Base-by-base conservation (phyloP, 2,797 vertebrate species). In the Coendou prehensilis region DNA sequence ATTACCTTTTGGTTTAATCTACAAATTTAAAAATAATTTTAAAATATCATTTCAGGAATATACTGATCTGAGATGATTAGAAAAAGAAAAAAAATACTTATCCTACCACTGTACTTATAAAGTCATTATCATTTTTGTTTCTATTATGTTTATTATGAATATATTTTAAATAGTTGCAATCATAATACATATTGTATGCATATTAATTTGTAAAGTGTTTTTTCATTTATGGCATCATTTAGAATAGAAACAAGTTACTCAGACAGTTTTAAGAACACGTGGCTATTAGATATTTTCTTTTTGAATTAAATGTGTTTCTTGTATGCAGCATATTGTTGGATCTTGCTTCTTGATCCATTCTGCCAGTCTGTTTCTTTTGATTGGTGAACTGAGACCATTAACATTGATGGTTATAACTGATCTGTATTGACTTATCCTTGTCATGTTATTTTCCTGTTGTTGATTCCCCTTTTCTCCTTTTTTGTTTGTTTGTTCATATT, bases 251-350 rank as follows among this genome's bases (percentile, higher is more conserved):
- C n/a, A 94, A 94, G 79, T 79, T 64, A 93, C 67, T 91, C 45
- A 67, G 75, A 89, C 86, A 56, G 79, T 33, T 94, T n/a, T 88
- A 59, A n/a, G 30, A 81, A 79, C 2, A 57, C 8, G 87, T 17
- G 14, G 6, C n/a, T 89, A 41, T 78, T 87, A 92, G 69, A 92
- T 97, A 94, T 92, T 98, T 97, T 91, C 81, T 64, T 30, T 64
- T 33, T 64, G 28, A 30, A 37, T 37, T 69, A 37, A 37, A 69
- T 2, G 18, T 69, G n/a, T 20, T 37, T 69, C 64, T 33, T 69
- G 64, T n/a, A 69, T 69, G n/a, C 64, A 37, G 33, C 17, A 18
- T 37, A 69, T 20, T 69, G 6, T 37, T n/a, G n/a, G n/a, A 69
- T 69, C 8, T 69, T n/a, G 64, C 33, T 37, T n/a, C 64, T 69